Evolutionary conservation across 2,888 invertebrate species (phyloP).

Genomic region (Volucella inflata): DNA sequence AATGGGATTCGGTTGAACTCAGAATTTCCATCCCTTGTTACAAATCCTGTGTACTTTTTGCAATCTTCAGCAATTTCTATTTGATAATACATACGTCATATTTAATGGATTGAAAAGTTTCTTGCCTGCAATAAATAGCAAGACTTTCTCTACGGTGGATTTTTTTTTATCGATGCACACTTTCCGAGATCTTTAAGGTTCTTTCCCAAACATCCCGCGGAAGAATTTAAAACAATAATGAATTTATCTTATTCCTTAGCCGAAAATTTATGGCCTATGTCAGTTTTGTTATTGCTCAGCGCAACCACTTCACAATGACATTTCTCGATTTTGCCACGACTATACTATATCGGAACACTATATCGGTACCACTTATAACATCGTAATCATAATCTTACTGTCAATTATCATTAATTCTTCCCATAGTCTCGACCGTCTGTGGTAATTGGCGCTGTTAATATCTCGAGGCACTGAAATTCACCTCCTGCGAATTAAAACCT

Average conservation of each 20-base stretch:
- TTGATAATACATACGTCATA: no score
- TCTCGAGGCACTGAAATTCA: slow-evolving; percentile 6
- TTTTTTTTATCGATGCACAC: slow-evolving; percentile 46
- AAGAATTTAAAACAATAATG: slow-evolving; percentile 22
- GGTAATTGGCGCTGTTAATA: background rate
- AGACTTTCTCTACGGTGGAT: slow-evolving; percentile 64
- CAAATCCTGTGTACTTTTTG: slow-evolving; percentile 79
- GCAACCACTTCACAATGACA: slow-evolving; percentile 44
- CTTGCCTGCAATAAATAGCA: slow-evolving; percentile 78
- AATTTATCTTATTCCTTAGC: background rate
- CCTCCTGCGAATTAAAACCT: slow-evolving; percentile 3
- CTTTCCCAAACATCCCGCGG: slow-evolving; percentile 55
- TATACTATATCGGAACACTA: slow-evolving; percentile 46
- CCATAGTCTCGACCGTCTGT: slow-evolving; percentile 7
- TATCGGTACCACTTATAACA: slow-evolving; percentile 51
- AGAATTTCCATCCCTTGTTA: slow-evolving; percentile 81
- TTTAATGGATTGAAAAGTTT: slow-evolving; percentile 78
- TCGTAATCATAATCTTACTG: slow-evolving; percentile 34
- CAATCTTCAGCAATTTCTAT: no score
- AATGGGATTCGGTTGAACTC: slow-evolving; percentile 81
- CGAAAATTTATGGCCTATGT: slow-evolving; percentile 14
- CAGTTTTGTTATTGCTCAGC: background rate
- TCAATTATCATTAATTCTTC: background rate
- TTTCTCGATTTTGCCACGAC: slow-evolving; percentile 60
- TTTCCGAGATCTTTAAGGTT: slow-evolving; percentile 52